A percentile compares a stretch with the other conserved stretches of the same genome.
phyloP scores from a whole-genome alignment of 2,888 invertebrate species.

The Plagodis dolabraria region DNA sequence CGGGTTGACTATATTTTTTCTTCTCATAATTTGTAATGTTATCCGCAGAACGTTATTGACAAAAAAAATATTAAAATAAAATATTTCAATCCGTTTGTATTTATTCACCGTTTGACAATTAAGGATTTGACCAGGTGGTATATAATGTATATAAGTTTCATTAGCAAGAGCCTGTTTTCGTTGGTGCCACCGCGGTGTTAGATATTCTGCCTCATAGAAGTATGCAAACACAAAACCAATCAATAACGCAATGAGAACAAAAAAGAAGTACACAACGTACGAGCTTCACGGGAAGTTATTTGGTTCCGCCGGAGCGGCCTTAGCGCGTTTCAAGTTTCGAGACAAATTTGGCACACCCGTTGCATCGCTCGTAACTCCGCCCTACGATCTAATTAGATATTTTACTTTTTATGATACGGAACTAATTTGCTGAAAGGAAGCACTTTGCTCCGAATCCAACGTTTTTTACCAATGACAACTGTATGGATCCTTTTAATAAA shows the following conservation, averaged over 20 bases:
- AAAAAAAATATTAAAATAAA: too few species aligned
- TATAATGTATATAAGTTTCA: too few species aligned
- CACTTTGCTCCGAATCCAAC: neutral
- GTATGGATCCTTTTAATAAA: too few species aligned
- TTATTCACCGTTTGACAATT: too few species aligned
- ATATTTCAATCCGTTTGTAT: too few species aligned
- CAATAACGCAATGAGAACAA: neutral
- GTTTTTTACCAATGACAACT: too few species aligned
- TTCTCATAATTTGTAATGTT: too few species aligned
- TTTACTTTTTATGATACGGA: slow-evolving; percentile 11
- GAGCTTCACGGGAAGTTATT: slow-evolving; percentile 1
- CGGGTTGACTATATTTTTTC: too few species aligned
- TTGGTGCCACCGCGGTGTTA: too few species aligned
- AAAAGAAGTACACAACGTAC: neutral
- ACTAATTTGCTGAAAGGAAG: neutral
- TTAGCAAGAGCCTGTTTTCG: too few species aligned
- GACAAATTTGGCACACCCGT: slow-evolving; percentile 32
- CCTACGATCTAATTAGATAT: slow-evolving; percentile 13
- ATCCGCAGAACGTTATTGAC: too few species aligned
- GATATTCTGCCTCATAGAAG: neutral
- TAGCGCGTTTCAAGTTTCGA: slow-evolving; percentile 10
- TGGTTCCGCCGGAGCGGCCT: neutral
- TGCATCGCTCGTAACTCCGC: slow-evolving; percentile 27
- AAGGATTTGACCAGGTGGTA: too few species aligned
- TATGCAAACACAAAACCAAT: neutral